Evolutionary conservation across 1,140 invertebrate species (phyloP).

Genomic region (Ericerus pela): DNA sequence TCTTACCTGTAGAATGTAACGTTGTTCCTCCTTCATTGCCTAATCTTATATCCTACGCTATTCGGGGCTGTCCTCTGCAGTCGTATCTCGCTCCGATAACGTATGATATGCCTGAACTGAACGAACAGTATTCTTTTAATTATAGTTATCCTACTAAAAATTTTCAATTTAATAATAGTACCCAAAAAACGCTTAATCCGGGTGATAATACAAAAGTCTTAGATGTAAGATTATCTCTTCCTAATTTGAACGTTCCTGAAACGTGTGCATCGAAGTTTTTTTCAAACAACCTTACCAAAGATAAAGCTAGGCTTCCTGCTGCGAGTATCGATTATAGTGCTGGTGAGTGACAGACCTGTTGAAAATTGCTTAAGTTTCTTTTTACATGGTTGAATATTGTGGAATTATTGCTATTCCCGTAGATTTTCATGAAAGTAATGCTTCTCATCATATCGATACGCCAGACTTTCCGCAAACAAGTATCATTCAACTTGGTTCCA

Average conservation of each 20-base stretch:
- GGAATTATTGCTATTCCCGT: no score
- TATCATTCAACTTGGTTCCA: no score
- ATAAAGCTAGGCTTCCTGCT: background rate
- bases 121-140: constrained; percentile 4
- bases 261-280: background rate
- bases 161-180: constrained; percentile 10
- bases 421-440: no score
- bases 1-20: constrained; percentile 69
- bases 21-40: constrained; percentile 67
- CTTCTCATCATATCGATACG: no score
- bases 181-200: background rate
- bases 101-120: background rate
- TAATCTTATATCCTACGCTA: constrained; percentile 58
- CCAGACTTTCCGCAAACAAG: no score
- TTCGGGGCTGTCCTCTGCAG: constrained; percentile 36
- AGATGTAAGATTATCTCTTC: constrained; percentile 1
- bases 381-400: no score
- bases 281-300: background rate
- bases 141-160: constrained; percentile 4
- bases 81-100: background rate
- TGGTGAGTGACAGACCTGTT: no score
- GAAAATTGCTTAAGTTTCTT: no score
- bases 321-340: no score
- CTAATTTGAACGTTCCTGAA: constrained; percentile 6
- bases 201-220: background rate